phyloP scores from a whole-genome alignment of 2,888 invertebrate genomes.

The Zygaena filipendulae region DNA sequence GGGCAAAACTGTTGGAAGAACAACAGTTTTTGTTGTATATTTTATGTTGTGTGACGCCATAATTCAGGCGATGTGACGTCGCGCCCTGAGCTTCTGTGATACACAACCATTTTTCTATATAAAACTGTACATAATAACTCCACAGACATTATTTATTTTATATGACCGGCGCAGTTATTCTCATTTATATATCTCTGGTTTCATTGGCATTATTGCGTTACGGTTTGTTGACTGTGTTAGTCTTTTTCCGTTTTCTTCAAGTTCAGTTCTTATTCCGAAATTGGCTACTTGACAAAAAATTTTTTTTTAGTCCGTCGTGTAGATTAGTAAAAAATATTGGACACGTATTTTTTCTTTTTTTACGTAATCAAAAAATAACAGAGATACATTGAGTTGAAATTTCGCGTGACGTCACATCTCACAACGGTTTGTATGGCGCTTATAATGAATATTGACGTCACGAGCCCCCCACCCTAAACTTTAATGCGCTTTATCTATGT shows the following conservation, averaged over 20 bases:
- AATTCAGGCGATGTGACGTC: conserved; percentile 51
- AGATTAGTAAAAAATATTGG: too few species aligned
- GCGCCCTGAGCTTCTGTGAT: conserved; percentile 50
- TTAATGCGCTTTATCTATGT: too few species aligned
- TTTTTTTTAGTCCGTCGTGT: too few species aligned
- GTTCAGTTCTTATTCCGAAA: too few species aligned
- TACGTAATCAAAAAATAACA: too few species aligned
- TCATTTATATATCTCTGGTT: conserved; percentile 49
- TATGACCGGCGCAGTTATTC: conserved; percentile 50
- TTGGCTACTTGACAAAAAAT: too few species aligned
- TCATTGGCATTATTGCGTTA: conserved; percentile 59
- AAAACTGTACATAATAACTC: conserved; percentile 21
- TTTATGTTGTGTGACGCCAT: conserved; percentile 66
- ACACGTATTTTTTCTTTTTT: too few species aligned
- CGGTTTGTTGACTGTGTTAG: conserved; percentile 41
- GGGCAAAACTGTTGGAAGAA: conserved; percentile 67
- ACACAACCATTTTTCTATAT: conserved; percentile 27
- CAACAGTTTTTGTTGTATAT: conserved; percentile 66
- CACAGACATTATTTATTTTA: conserved; percentile 31
- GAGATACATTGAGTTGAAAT: too few species aligned
- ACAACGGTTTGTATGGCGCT: too few species aligned
- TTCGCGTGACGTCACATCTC: too few species aligned
- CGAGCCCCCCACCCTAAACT: too few species aligned
- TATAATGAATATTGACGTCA: too few species aligned
- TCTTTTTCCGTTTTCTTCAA: conserved; percentile 37